These are phyloP conservation scores for Leistus spinibarbis DNA, from an alignment of 2,888 invertebrate species.

Conservation along the genomic window DNA sequence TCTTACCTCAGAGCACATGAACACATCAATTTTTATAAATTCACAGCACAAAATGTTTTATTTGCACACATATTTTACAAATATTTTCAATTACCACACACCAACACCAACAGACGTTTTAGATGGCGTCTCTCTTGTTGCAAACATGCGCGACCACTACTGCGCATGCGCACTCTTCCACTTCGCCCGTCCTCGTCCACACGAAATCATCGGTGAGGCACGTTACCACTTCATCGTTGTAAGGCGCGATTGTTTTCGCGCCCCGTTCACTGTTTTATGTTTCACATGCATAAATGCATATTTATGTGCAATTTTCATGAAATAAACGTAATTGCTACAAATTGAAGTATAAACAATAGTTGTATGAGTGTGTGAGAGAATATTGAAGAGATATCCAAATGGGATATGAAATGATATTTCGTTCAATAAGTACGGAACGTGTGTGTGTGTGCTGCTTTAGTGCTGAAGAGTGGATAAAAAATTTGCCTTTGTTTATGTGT, in stretches of 20 bases:
- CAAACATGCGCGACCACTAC: slow-evolving; percentile 33
- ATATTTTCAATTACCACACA: slow-evolving; percentile 40
- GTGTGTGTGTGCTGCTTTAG: slow-evolving; percentile 25
- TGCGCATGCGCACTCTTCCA: slow-evolving; percentile 25
- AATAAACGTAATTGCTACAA: too few species aligned
- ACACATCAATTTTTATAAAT: slow-evolving; percentile 29
- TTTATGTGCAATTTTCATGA: not conserved
- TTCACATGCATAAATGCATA: not conserved
- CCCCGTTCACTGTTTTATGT: not conserved
- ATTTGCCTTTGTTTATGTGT: slow-evolving; percentile 37
- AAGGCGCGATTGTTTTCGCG: not conserved
- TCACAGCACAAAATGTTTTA: slow-evolving; percentile 31
- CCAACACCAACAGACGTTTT: slow-evolving; percentile 39
- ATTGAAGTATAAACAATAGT: not conserved
- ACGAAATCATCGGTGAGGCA: slow-evolving; percentile 1
- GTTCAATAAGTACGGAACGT: not conserved
- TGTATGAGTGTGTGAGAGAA: not conserved
- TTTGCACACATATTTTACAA: slow-evolving; percentile 38
- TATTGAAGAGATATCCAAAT: not conserved
- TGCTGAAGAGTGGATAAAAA: slow-evolving; percentile 10
- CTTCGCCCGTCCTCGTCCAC: slow-evolving; percentile 9
- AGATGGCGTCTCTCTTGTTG: slow-evolving; percentile 39
- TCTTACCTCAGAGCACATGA: slow-evolving; percentile 30
- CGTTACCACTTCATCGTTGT: slow-evolving; percentile 21
- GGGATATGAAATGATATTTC: not conserved